Conservation (phyloP, 2,797 vertebrate species). For the Sternarchorhynchus goeldii region DNA sequence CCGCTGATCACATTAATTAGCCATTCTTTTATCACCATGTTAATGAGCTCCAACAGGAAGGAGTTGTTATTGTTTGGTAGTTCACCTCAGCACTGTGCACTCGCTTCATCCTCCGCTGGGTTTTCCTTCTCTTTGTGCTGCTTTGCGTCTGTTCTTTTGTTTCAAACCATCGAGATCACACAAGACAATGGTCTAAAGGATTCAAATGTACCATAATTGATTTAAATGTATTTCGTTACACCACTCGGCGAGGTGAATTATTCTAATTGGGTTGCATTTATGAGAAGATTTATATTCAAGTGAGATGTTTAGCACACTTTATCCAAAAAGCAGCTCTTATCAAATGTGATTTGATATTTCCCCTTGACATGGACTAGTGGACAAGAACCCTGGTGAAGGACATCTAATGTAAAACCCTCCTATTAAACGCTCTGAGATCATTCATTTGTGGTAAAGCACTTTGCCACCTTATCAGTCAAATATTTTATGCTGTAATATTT, state of each 20-base stretch:
- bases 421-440: background rate
- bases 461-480: background rate
- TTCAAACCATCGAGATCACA: slow-evolving; percentile 64
- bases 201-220: slow-evolving; percentile 74
- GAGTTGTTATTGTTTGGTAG: slow-evolving; percentile 53
- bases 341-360: slow-evolving; percentile 26
- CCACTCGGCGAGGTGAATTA: slow-evolving; percentile 61
- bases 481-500: no score
- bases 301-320: slow-evolving; percentile 28
- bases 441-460: background rate
- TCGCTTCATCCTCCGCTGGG: slow-evolving; percentile 35
- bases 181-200: slow-evolving; percentile 60
- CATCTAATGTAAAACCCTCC: background rate
- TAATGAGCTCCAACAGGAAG: slow-evolving; percentile 44
- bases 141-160: slow-evolving; percentile 57
- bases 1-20: slow-evolving; percentile 43
- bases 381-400: slow-evolving; percentile 1
- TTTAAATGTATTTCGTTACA: slow-evolving; percentile 75
- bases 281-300: slow-evolving; percentile 53
- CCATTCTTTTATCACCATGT: slow-evolving; percentile 46
- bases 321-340: background rate
- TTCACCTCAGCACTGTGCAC: slow-evolving; percentile 47
- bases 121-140: slow-evolving; percentile 52
- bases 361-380: slow-evolving; percentile 15
- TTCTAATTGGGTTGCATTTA: slow-evolving; percentile 68